Evolutionary conservation across 2,888 invertebrate species (phyloP), one percentile per base, ranked within the genome.

Genomic region (Agonopterix arenella): DNA sequence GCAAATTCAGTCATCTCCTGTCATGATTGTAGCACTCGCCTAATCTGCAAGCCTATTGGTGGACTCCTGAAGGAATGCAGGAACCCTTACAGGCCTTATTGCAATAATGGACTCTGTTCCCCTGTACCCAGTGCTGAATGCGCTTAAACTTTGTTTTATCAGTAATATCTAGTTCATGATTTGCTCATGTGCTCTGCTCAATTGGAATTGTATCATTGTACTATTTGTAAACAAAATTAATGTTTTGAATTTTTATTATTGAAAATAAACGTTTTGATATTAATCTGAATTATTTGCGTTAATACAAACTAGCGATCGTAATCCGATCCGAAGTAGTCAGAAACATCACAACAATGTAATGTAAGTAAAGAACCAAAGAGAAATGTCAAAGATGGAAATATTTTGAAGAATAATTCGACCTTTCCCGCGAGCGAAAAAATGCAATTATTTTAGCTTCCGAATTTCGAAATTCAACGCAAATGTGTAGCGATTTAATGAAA

Each of bases 91-190:
- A 70, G 50, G 49, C 79, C 82, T 4, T 60, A 77, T 51, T 84
- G 84, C 54, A 76, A 73, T 28, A 67, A 68, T 48, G 83, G 84
- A 2, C 52, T 73, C 3, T 83, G 84, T 54, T 73, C 79, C 0
- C 45, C 67, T 2, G 47, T 62, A 0, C 76, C 78, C 0, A 73
- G 66, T 44, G 53, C 59, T n/a, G 62, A 61, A 28, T 81, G 81
- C 50, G 57, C 55, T 49, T 61, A 54, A 49, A 9, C 40, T 40
- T n/a, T 28, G 28, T 5, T 7, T 28, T 28, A 18, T 28, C 7
- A 28, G 5, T 28, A 28, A 28, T 28, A 28, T 28, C 28, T 7
- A 28, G 5, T 28, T 28, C 28, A 28, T 28, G 28, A 28, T 28
- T 28, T 28, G 28, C 5, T 28, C 28, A 28, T 28, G 28, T 28